These are phyloP conservation scores for Tragelaphus scriptus DNA, from an alignment of 2,113 vertebrate genomes.

Conservation along the genomic window DNA sequence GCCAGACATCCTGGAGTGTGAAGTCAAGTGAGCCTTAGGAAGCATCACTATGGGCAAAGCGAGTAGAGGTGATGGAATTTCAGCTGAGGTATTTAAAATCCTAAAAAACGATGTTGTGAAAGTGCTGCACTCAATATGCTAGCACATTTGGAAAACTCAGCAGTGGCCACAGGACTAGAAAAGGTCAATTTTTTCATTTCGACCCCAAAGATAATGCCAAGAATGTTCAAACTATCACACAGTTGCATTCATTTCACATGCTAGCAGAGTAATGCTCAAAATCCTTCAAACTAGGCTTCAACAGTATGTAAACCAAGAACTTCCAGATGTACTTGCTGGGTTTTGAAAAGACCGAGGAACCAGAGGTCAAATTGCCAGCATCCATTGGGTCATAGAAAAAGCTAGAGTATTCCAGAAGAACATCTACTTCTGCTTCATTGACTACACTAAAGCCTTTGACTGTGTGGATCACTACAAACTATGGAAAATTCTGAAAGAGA, in stretches of 20 bases:
- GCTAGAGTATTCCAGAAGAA: not conserved
- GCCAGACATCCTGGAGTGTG: not conserved
- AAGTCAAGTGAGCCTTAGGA: not conserved
- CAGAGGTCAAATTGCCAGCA: not conserved
- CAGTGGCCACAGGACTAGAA: not conserved
- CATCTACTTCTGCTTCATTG: not conserved
- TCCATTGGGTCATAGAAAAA: not conserved
- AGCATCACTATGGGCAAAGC: not conserved
- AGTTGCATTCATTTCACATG: not conserved
- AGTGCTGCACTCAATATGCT: not conserved
- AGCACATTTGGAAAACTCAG: not conserved
- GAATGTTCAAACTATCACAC: not conserved
- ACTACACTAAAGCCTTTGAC: not conserved
- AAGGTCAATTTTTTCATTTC: not conserved
- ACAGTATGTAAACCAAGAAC: accelerated
- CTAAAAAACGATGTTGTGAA: not conserved
- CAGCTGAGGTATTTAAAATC: not conserved
- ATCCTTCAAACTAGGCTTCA: not conserved
- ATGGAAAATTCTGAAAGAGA: not conserved
- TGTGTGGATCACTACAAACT: not conserved
- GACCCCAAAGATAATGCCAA: not conserved
- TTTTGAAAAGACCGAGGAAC: not conserved
- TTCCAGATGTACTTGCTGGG: not conserved
- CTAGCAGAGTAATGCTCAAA: not conserved
- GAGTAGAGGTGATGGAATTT: not conserved